A percentile compares a stretch with the other conserved stretches of the same genome.
These are phyloP conservation scores for Dorcus parallelipipedus DNA, from an alignment of 2,888 invertebrate genomes.

Conservation along the genomic window DNA sequence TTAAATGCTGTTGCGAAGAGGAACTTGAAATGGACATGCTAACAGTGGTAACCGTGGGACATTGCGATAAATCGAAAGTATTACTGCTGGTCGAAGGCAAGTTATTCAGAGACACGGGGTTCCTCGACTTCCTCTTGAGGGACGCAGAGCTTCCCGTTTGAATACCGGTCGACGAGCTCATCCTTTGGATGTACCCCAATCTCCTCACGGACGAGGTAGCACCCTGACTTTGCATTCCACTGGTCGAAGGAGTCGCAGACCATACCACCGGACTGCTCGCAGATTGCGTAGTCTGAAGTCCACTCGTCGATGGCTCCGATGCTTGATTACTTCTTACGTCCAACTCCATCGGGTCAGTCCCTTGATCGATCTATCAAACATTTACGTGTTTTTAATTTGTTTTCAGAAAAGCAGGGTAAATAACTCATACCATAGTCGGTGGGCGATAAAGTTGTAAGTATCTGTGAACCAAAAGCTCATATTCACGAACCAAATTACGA, in stretches of 20 bases:
- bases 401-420: not conserved
- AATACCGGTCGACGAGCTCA: no score
- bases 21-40: not conserved
- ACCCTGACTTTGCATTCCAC: no score
- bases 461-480: conserved; percentile 51
- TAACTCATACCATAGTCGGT: conserved; percentile 46
- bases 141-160: no score
- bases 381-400: not conserved
- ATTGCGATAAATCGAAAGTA: not conserved
- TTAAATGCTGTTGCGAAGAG: not conserved
- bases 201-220: no score
- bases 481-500: conserved; percentile 52
- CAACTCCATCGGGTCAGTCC: conserved; percentile 68
- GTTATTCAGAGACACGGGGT: no score
- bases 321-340: conserved; percentile 44
- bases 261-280: not conserved
- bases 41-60: not conserved
- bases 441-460: conserved; percentile 51
- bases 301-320: conserved; percentile 40
- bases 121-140: no score
- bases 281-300: conserved; percentile 20
- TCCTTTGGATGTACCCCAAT: no score
- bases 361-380: conserved; percentile 60
- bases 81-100: not conserved
- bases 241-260: not conserved